Evolutionary conservation across 2,113 vertebrate genomes (phyloP).

Genomic region (Oreocharis arfaki): DNA sequence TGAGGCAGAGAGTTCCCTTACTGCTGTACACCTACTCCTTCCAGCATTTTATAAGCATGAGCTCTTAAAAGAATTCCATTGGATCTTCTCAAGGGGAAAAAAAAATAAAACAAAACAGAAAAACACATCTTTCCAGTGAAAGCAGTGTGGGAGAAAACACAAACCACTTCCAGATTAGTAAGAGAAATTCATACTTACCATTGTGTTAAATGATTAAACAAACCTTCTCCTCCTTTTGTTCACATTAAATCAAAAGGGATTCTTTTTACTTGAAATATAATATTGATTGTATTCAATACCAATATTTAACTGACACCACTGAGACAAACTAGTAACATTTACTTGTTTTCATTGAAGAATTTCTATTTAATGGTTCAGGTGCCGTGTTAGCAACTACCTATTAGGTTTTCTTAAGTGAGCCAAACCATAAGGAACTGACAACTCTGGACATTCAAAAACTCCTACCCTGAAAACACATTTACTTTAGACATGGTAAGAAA

Average conservation of each 20-base stretch:
- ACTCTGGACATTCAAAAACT: background rate
- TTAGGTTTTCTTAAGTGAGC: background rate
- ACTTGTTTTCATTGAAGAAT: background rate
- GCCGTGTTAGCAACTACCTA: background rate
- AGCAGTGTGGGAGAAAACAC: background rate
- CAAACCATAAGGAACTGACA: background rate
- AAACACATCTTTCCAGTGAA: background rate
- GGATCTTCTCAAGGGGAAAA: background rate
- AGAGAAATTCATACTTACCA: conserved; percentile 25
- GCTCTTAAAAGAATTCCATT: background rate
- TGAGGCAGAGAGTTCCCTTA: background rate
- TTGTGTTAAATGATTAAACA: background rate
- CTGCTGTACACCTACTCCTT: background rate
- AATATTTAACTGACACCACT: background rate
- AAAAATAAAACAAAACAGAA: background rate
- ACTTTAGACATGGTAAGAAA: background rate
- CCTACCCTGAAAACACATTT: background rate
- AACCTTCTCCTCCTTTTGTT: background rate
- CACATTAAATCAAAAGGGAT: background rate
- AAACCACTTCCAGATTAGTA: background rate
- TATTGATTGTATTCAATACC: background rate
- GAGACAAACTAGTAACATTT: background rate
- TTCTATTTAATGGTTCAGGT: background rate
- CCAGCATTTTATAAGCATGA: background rate
- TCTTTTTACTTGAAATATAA: background rate